Percentiles rank a stretch among this genome's conserved stretches.
Evolutionary conservation across 2,797 vertebrate genomes (phyloP).

Genomic region (Gallinago solitaria): DNA sequence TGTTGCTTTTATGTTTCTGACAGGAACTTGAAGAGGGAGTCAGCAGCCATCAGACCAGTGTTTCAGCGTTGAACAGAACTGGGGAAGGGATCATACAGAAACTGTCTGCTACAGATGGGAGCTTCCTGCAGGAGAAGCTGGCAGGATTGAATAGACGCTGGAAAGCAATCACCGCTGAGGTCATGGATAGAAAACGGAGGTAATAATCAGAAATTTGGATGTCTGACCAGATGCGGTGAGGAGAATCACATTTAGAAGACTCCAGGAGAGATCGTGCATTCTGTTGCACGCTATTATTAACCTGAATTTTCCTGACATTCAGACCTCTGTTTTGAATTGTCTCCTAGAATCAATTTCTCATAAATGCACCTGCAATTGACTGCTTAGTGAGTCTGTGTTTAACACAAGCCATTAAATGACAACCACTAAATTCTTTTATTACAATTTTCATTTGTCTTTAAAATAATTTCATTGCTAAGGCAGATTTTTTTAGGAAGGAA

Average conservation of each 20-base stretch:
- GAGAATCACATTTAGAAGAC: background rate
- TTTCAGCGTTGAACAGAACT: conserved; percentile 80
- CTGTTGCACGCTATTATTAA: background rate
- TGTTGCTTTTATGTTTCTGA: conserved; percentile 19
- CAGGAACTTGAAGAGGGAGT: conserved; percentile 93
- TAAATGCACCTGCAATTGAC: background rate
- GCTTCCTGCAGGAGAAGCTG: conserved; percentile 89
- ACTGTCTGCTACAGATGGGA: conserved; percentile 84
- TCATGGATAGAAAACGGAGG: conserved; percentile 86
- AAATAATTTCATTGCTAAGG: background rate
- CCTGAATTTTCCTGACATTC: background rate
- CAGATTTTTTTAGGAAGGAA: background rate
- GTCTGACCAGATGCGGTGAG: background rate
- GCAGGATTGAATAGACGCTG: conserved; percentile 84
- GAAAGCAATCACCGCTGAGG: conserved; percentile 75
- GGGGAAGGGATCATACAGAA: conserved; percentile 88
- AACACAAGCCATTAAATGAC: background rate
- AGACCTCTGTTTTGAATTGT: background rate
- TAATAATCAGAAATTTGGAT: conserved; percentile 65
- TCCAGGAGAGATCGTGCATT: background rate
- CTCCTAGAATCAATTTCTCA: background rate
- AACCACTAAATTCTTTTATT: background rate
- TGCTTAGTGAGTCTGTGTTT: background rate
- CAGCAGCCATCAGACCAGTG: conserved; percentile 81
- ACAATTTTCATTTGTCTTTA: background rate